Percentiles rank a stretch among this genome's conserved stretches.
Evolutionary conservation across 2,888 invertebrate species (phyloP).

Genomic region (Trichogramma evanescens): DNA sequence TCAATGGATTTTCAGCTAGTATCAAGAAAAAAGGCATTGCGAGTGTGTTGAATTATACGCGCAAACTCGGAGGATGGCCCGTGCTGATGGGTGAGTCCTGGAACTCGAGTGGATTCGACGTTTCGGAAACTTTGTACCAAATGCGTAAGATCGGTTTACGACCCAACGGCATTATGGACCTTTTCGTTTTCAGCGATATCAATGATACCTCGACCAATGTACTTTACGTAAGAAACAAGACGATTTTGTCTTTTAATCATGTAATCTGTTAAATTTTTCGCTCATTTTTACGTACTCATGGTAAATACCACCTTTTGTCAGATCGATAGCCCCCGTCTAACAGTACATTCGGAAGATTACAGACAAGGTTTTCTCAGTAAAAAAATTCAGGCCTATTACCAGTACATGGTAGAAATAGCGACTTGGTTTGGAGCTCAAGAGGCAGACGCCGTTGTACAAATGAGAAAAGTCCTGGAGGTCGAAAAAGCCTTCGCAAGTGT

Average conservation of each 20-base stretch:
- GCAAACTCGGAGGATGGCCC: conserved; percentile 3
- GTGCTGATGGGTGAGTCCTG: conserved; percentile 7
- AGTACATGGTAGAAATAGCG: not conserved
- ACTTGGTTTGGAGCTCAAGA: not conserved
- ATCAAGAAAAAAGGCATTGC: not conserved
- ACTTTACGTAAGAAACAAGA: not conserved
- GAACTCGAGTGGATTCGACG: not conserved
- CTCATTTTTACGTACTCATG: no score
- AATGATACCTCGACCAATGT: not conserved
- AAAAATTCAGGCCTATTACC: not conserved
- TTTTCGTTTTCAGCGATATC: not conserved
- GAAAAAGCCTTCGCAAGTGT: not conserved
- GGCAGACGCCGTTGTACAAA: not conserved
- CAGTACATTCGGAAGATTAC: no score
- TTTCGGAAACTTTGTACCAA: not conserved
- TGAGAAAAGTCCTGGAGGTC: not conserved
- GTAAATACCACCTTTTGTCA: no score
- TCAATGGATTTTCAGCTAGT: not conserved
- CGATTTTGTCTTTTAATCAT: no score
- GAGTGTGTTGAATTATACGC: not conserved
- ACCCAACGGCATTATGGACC: not conserved
- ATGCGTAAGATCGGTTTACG: not conserved
- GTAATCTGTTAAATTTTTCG: no score
- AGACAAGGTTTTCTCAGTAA: not conserved
- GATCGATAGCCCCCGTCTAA: no score